These are phyloP conservation scores for Thecophora atra DNA, from an alignment of 2,888 invertebrate species.

Conservation along the genomic window DNA sequence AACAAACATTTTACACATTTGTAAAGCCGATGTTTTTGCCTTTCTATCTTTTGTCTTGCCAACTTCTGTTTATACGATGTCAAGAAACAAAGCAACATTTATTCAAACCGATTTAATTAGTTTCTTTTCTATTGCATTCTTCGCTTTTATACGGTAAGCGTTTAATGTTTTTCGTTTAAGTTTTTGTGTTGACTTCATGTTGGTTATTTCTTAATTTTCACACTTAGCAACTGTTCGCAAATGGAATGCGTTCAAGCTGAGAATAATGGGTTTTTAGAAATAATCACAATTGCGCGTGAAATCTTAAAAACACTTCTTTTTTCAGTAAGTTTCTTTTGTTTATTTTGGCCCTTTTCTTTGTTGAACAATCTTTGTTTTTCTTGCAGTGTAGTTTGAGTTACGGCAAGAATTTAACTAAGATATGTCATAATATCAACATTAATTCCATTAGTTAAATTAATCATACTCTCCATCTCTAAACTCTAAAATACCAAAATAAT, in stretches of 20 bases:
- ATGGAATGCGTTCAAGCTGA: neutral
- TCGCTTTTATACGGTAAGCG: neutral
- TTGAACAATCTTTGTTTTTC: no score
- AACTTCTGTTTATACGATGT: neutral
- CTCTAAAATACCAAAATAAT: no score
- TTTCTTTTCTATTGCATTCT: neutral
- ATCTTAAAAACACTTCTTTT: no score
- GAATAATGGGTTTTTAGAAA: constrained; percentile 14
- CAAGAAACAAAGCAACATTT: constrained; percentile 3
- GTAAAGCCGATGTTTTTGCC: no score
- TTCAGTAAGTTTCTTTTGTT: no score
- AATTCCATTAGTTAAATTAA: no score
- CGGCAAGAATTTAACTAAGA: no score
- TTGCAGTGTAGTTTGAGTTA: no score
- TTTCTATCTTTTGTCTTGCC: neutral
- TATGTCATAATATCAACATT: no score
- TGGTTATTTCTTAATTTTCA: constrained; percentile 23
- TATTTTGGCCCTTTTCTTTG: no score
- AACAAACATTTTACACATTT: no score
- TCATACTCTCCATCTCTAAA: no score
- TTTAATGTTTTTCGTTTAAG: neutral
- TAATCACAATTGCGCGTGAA: neutral
- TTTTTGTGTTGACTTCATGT: neutral
- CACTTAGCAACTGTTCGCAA: neutral
- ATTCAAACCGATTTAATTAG: neutral